phyloP scores from a whole-genome alignment of 2,888 invertebrate species.

The Cacoxenus indagator region DNA sequence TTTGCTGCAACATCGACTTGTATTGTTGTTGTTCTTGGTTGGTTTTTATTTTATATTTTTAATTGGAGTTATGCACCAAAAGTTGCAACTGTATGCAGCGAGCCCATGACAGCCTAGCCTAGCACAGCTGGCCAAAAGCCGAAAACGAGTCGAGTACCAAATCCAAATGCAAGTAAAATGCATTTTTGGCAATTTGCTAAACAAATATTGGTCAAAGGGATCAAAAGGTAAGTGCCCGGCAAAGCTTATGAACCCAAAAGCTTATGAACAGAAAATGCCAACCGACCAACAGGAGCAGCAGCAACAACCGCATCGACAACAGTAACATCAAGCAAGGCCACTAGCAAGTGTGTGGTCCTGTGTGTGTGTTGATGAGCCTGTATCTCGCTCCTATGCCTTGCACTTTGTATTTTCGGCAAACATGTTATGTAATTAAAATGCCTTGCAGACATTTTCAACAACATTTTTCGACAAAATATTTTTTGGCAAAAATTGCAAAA shows the following conservation, averaged over 20 bases:
- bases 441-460: constrained; percentile 43
- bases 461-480: constrained; percentile 42
- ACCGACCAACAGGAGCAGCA: not conserved
- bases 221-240: constrained; percentile 37
- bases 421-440: constrained; percentile 58
- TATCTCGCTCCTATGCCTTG: not conserved
- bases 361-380: constrained; percentile 11
- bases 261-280: not conserved
- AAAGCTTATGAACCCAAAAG: not conserved
- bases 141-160: not conserved
- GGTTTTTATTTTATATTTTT: constrained; percentile 59
- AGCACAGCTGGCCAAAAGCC: too few relatives aligned
- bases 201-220: constrained; percentile 55
- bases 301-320: not conserved
- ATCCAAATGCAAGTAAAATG: constrained; percentile 30
- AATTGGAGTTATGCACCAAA: constrained; percentile 47
- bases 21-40: constrained; percentile 42
- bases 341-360: not conserved
- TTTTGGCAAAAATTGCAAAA: constrained; percentile 28
- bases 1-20: too few relatives aligned
- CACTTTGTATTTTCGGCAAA: constrained; percentile 39
- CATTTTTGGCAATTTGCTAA: constrained; percentile 53
- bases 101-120: too few relatives aligned
- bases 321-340: not conserved
- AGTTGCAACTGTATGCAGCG: too few relatives aligned